phyloP scores from a whole-genome alignment of 2,113 vertebrate species.

The Perca flavescens region DNA sequence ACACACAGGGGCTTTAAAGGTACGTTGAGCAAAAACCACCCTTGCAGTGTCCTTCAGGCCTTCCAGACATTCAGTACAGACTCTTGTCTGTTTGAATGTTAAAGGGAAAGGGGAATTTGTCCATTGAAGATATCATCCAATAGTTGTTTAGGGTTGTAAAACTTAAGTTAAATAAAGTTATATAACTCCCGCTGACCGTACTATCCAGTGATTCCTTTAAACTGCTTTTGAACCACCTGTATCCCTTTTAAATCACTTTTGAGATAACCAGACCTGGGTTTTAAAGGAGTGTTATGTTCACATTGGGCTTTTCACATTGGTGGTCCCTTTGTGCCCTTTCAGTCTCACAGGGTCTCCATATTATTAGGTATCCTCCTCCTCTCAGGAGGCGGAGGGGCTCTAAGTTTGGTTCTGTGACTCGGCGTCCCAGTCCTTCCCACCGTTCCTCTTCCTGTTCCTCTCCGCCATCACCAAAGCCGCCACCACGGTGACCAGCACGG shows the following conservation, averaged over 20 bases:
- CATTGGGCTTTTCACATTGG: too few relatives aligned
- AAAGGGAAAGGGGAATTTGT: neutral
- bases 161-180: too few relatives aligned
- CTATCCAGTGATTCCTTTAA: too few relatives aligned
- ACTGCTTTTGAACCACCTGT: too few relatives aligned
- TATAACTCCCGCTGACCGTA: too few relatives aligned
- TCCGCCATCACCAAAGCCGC: slow-evolving; percentile 84
- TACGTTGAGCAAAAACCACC: neutral
- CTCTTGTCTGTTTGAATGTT: neutral
- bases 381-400: slow-evolving; percentile 18
- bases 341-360: neutral
- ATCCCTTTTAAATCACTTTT: too few relatives aligned
- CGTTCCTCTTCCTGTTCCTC: slow-evolving; percentile 78
- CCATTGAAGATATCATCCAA: neutral
- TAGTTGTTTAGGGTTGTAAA: too few relatives aligned
- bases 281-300: too few relatives aligned
- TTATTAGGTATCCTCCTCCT: neutral
- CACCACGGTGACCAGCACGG: slow-evolving; percentile 81
- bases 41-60: neutral
- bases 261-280: too few relatives aligned
- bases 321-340: neutral
- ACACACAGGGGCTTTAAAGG: neutral
- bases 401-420: slow-evolving; percentile 62
- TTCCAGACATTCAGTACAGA: neutral
- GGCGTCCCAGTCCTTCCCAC: slow-evolving; percentile 67